These are phyloP conservation scores for Belgica antarctica DNA, from an alignment of 2,888 invertebrate genomes.

Conservation along the genomic window DNA sequence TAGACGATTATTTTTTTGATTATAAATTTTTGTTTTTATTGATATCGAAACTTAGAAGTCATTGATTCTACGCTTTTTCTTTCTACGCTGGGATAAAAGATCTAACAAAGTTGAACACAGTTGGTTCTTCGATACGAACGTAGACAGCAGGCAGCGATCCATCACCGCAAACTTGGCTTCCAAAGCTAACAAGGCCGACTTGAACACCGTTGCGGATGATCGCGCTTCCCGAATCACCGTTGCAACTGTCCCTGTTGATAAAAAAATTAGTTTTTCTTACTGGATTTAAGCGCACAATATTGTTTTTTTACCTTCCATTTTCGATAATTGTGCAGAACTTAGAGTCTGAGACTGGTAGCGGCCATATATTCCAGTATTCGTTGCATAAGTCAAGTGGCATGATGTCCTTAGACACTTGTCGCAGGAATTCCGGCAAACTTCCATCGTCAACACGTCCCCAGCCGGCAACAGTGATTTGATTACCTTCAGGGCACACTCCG, in stretches of 20 bases:
- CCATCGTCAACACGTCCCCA: slow-evolving; percentile 34
- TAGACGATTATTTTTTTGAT: no score
- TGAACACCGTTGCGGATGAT: neutral
- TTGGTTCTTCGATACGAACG: neutral
- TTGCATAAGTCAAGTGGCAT: neutral
- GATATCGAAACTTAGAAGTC: no score
- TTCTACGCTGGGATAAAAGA: no score
- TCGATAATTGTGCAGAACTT: neutral
- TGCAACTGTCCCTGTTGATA: neutral
- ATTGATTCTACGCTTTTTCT: no score
- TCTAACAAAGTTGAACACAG: neutral
- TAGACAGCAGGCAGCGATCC: neutral
- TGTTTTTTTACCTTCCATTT: neutral
- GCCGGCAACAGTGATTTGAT: slow-evolving; percentile 13
- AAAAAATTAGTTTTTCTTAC: neutral
- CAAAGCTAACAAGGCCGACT: slow-evolving; percentile 16
- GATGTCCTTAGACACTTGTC: slow-evolving; percentile 7
- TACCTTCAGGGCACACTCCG: neutral
- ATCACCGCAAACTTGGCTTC: neutral
- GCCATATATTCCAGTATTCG: neutral
- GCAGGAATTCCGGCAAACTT: neutral
- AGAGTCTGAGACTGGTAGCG: neutral
- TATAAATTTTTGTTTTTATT: no score
- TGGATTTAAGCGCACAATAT: neutral
- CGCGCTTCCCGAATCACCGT: neutral